Percentiles rank a stretch among this genome's conserved stretches.
Evolutionary conservation across 2,113 vertebrate species (phyloP).

Genomic region (Cynoglossus semilaevis): DNA sequence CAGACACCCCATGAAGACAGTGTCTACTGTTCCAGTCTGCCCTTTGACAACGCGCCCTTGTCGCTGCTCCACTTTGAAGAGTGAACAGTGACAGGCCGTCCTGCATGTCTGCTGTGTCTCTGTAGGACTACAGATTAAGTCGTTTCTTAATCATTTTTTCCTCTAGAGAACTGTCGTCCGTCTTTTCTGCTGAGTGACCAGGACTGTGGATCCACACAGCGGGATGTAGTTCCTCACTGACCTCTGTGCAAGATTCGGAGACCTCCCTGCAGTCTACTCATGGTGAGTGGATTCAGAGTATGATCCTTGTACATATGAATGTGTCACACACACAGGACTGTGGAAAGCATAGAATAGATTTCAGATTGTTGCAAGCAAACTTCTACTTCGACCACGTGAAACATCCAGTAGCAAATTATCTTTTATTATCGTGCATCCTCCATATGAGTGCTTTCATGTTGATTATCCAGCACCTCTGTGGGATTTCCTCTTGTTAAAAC

Average conservation of each 20-base stretch:
- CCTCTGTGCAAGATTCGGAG: constrained; percentile 55
- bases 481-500: not conserved
- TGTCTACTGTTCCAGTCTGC: constrained; percentile 34
- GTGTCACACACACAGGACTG: not conserved
- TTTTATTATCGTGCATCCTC: too few species aligned
- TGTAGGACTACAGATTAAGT: constrained; percentile 17
- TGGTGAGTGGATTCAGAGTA: constrained; percentile 56
- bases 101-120: constrained; percentile 21
- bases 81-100: constrained; percentile 14
- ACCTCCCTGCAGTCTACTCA: constrained; percentile 53
- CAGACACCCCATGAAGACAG: constrained; percentile 29
- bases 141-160: constrained; percentile 35
- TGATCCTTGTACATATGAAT: constrained; percentile 5
- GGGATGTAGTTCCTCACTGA: constrained; percentile 61
- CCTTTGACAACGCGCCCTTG: constrained; percentile 31
- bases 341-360: too few species aligned
- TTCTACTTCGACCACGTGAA: too few species aligned
- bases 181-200: constrained; percentile 45
- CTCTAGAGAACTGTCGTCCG: constrained; percentile 45
- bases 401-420: too few species aligned
- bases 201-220: constrained; percentile 39
- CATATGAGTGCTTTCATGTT: too few species aligned
- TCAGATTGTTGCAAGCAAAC: too few species aligned
- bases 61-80: constrained; percentile 16
- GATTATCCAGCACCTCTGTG: not conserved